Evolutionary conservation across 2,888 invertebrate species (phyloP), one percentile per base, ranked within the genome.

Genomic region (Epinotia nisella): DNA sequence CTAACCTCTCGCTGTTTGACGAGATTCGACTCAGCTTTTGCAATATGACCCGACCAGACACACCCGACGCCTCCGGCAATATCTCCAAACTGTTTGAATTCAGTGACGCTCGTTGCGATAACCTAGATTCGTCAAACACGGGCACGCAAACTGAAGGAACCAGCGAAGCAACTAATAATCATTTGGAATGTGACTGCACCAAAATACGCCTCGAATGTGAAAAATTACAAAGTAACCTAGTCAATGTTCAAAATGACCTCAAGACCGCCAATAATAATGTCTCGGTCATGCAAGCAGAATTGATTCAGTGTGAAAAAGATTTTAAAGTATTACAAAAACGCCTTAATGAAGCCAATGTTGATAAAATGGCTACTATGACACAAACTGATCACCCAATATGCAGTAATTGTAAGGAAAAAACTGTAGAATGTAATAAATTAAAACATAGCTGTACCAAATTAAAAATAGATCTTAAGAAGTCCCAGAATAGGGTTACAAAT

Each of bases 1-100:
- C 92, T 0, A 92, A 92, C 79, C 78, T 93, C 76, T 92, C 93
- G 0, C 78, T 93, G 0, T 93, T 89, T 75, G 92, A 93, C 79
- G 93, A 93, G 80, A 90, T 93, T 75, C 82, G 92, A 24, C 85
- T 88, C 55, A 93, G 92, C 79, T 87, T 91, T 79, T 83, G 84
- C 75, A 89, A 87, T 75, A 78, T 83, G 70, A 87, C 90, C 11
- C 80, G 84, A 56, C 78, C 78, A 56, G 85, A 83, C 55, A 70
- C 80, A 2, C 81, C 82, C 3, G 85, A 82, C 51, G 91, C 92
- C 78, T 87, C 90, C 78, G 83, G 83, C 74, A 90, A 87, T 75
- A 78, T 83, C 71, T 87, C 91, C n/a, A 81, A 83, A 51, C 70
- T 80, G 3, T 80, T 81, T 5, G 85, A 82, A 2, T 45, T 77